A percentile compares a stretch with the other conserved stretches of the same genome.
These are phyloP conservation scores for Artibeus jamaicensis DNA, from an alignment of 2,797 vertebrate genomes.

Conservation along the genomic window DNA sequence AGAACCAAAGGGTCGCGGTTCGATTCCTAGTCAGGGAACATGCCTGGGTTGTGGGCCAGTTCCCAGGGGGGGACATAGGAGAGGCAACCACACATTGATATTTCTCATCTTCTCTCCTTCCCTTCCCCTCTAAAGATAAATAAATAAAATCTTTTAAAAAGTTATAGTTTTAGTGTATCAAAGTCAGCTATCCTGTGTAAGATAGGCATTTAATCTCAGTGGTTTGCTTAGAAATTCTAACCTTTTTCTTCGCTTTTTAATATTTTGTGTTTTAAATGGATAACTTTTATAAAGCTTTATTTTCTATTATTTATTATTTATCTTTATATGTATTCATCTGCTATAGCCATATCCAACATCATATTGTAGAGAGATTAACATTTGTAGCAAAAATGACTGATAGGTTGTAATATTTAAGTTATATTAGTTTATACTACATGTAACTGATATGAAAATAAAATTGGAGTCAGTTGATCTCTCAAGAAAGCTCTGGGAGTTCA, in stretches of 20 bases:
- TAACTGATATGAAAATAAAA: constrained; percentile 45
- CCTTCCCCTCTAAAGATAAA: too few species aligned
- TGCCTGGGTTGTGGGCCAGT: too few species aligned
- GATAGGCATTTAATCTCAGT: constrained; percentile 11
- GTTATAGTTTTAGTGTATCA: constrained; percentile 33
- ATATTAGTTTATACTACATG: not conserved
- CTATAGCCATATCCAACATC: not conserved
- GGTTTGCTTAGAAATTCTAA: constrained; percentile 31
- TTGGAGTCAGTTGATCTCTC: constrained; percentile 43
- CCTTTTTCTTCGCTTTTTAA: constrained; percentile 25
- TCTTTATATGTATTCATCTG: constrained; percentile 18
- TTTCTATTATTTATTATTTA: constrained; percentile 13
- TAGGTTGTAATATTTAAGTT: constrained; percentile 36
- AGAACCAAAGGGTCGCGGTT: too few species aligned
- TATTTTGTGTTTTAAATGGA: constrained; percentile 8
- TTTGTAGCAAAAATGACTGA: constrained; percentile 34
- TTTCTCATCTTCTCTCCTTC: too few species aligned
- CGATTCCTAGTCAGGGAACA: too few species aligned
- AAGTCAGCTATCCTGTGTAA: constrained; percentile 9
- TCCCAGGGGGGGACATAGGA: too few species aligned
- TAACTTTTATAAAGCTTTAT: constrained; percentile 35
- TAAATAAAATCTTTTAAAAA: not conserved
- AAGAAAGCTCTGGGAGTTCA: constrained; percentile 55
- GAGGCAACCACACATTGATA: too few species aligned
- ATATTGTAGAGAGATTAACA: constrained; percentile 25